A percentile compares a stretch with the other conserved stretches of the same genome.
Evolutionary conservation across 2,113 vertebrate genomes (phyloP).

Genomic region (Apistogramma diplotaenia): DNA sequence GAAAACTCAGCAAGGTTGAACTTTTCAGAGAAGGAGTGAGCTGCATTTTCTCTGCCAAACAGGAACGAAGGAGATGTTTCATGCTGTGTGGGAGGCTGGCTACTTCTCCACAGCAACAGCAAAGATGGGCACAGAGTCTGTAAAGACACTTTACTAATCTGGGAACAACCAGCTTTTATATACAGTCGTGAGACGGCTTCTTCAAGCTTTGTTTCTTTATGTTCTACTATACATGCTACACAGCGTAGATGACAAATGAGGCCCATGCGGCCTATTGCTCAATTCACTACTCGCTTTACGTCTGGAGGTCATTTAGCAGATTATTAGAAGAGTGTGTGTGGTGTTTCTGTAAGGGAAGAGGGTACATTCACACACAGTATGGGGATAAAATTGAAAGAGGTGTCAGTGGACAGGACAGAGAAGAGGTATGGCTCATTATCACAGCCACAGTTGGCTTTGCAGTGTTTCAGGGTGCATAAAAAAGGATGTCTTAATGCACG

Average conservation of each 20-base stretch:
- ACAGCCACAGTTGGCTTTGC: background rate
- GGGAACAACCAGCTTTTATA: background rate
- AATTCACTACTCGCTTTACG: background rate
- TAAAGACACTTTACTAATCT: background rate
- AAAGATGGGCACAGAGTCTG: background rate
- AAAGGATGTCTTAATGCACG: background rate
- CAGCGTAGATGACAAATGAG: background rate
- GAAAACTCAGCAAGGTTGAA: slow-evolving; percentile 8
- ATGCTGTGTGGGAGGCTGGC: background rate
- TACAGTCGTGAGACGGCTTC: background rate
- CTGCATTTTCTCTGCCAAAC: background rate
- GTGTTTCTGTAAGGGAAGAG: background rate
- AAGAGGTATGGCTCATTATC: slow-evolving; percentile 47
- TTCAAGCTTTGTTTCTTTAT: background rate
- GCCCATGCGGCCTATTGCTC: background rate
- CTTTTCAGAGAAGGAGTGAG: slow-evolving; percentile 6
- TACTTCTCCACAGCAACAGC: slow-evolving; percentile 13
- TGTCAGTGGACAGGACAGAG: slow-evolving; percentile 25
- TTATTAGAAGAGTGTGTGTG: background rate
- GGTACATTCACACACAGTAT: background rate
- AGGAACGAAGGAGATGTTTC: slow-evolving; percentile 18
- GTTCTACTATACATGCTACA: background rate
- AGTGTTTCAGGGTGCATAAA: background rate
- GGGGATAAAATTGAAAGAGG: background rate
- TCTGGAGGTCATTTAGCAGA: background rate